These are phyloP conservation scores for Drosophila fulvimacula DNA, from an alignment of 2,888 invertebrate species.

Conservation along the genomic window DNA sequence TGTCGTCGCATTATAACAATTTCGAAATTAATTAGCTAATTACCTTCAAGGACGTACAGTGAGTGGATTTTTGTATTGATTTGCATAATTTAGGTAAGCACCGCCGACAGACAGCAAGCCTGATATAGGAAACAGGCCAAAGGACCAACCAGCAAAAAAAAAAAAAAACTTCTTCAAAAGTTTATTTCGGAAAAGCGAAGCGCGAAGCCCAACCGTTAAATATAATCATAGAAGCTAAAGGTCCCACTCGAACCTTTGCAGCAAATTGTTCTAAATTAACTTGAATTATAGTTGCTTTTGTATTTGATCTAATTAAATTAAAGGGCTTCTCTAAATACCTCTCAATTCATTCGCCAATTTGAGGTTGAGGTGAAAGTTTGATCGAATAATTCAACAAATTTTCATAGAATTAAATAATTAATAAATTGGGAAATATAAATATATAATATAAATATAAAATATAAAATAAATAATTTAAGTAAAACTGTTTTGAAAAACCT, in stretches of 20 bases:
- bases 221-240: constrained; percentile 7
- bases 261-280: neutral
- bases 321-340: neutral
- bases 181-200: neutral
- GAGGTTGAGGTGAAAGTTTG: neutral
- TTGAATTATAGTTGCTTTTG: constrained; percentile 2
- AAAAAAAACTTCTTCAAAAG: constrained; percentile 29
- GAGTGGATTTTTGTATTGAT: constrained; percentile 60
- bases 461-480: too few relatives aligned
- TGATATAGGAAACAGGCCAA: constrained; percentile 4
- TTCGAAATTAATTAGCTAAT: constrained; percentile 76
- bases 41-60: constrained; percentile 45
- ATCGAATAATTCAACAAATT: neutral
- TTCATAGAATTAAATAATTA: neutral
- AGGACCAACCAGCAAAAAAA: constrained; percentile 7
- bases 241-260: neutral
- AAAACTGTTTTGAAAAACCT: too few relatives aligned
- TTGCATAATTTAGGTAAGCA: constrained; percentile 42
- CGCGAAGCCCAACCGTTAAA: neutral
- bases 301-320: constrained; percentile 14
- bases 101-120: neutral
- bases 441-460: too few relatives aligned
- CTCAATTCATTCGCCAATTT: constrained; percentile 15
- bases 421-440: too few relatives aligned
- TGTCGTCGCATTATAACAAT: constrained; percentile 32